Evolutionary conservation across 2,113 vertebrate genomes (phyloP), one percentile per base, ranked within the genome.

Genomic region (Hippocampus comes): DNA sequence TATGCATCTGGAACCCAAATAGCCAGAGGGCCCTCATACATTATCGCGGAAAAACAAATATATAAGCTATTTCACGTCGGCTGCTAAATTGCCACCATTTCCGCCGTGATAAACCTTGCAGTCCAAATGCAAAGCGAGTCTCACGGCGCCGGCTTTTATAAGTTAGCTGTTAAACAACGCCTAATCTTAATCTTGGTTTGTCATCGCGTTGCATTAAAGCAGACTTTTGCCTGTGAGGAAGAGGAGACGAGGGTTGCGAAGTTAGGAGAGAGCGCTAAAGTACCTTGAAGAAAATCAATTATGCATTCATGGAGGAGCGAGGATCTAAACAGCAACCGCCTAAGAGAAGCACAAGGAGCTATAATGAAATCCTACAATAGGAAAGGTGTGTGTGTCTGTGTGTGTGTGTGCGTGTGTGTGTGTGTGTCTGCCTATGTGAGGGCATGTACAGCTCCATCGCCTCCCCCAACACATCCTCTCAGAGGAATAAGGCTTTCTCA

Each of bases 201-300:
- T 86, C 84, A 82, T 84, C 69, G 56, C 67, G 76, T 83, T 80
- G 78, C 73, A 83, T 89, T 88, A 80, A 85, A 89, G 82, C 64
- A 83, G 74, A 84, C 70, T 73, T 74, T 68, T 79, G 78, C 84
- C 83, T 87, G 72, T 84, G 72, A 87, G 86, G 78, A 77, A 85
- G 69, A 74, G 67, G 38, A 67, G 68, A 70, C 79, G 55, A 78
- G 59, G 67, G 78, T 81, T 70, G 71, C 77, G 61, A 85, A 81
- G 78, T 79, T 80, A 66, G 81, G 72, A 87, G 79, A 82, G 83
- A 86, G 75, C 73, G 82, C 70, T 80, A 82, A 87, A 89, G 78
- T 87, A 90, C 85, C 84, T 90, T 91, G 83, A 87, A 88, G 85
- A 89, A 88, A 91, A 93, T 93, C 86, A 91, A 93, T 93, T 93